Percentiles rank a stretch among this genome's conserved stretches.
These are phyloP conservation scores for Hemicordylus capensis DNA, from an alignment of 2,113 vertebrate genomes.

Conservation along the genomic window DNA sequence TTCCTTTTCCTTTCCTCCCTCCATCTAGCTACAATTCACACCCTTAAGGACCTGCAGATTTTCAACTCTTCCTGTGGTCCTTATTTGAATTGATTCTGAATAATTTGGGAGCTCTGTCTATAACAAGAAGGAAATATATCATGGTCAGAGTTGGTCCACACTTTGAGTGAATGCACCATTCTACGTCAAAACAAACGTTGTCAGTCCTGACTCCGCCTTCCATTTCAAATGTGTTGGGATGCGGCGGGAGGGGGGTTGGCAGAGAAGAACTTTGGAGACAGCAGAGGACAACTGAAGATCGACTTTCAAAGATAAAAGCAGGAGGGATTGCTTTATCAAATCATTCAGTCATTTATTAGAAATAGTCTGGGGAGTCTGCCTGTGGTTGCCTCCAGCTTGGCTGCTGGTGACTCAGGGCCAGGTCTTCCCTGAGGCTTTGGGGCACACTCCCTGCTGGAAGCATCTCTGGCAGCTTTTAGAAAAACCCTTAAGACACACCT, in stretches of 20 bases:
- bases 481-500: too few relatives aligned
- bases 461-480: too few relatives aligned
- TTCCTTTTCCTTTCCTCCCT: too few relatives aligned
- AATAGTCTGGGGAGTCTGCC: too few relatives aligned
- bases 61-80: neutral
- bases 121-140: neutral
- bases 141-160: neutral
- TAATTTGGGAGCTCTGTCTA: neutral
- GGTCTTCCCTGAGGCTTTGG: too few relatives aligned
- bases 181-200: neutral
- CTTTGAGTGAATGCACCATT: neutral
- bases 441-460: too few relatives aligned
- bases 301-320: neutral
- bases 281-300: neutral
- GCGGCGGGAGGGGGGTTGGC: neutral
- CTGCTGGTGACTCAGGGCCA: too few relatives aligned
- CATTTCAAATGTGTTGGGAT: neutral
- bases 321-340: too few relatives aligned
- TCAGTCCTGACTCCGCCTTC: neutral
- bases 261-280: neutral
- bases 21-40: neutral
- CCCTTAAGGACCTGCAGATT: neutral
- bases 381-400: too few relatives aligned
- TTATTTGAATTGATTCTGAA: neutral
- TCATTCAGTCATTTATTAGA: too few relatives aligned